phyloP scores from a whole-genome alignment of 2,888 invertebrate species.

The Eilema depressum region DNA sequence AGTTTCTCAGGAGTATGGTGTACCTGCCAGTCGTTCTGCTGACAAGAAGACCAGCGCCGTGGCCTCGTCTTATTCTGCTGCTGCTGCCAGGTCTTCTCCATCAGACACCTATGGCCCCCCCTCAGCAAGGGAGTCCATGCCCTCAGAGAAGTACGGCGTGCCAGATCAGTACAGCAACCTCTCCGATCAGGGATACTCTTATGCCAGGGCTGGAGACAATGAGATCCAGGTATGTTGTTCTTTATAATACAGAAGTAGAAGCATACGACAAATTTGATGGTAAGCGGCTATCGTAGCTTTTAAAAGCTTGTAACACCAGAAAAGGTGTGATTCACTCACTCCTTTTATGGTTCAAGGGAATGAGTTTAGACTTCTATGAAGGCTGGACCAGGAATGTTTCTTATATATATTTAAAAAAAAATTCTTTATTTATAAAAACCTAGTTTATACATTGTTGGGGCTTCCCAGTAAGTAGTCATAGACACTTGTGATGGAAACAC shows the following conservation, averaged over 20 bases:
- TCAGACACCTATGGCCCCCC: slow-evolving; percentile 69
- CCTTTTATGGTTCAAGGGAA: too few relatives aligned
- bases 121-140: slow-evolving; percentile 68
- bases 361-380: too few relatives aligned
- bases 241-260: background rate
- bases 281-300: background rate
- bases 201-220: slow-evolving; percentile 68
- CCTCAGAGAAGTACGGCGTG: slow-evolving; percentile 76
- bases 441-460: too few relatives aligned
- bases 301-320: background rate
- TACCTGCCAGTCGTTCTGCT: slow-evolving; percentile 66
- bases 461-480: too few relatives aligned
- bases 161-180: slow-evolving; percentile 82
- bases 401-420: too few relatives aligned
- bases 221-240: slow-evolving; percentile 66
- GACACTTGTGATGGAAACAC: too few relatives aligned
- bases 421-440: too few relatives aligned
- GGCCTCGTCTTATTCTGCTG: slow-evolving; percentile 68
- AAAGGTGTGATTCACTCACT: too few relatives aligned
- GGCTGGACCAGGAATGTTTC: too few relatives aligned
- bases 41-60: slow-evolving; percentile 72
- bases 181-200: slow-evolving; percentile 67
- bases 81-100: slow-evolving; percentile 63
- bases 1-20: slow-evolving; percentile 79
- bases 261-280: too few relatives aligned